Base-by-base conservation (phyloP, 2,888 invertebrate genomes). In the Synergus umbraculus region DNA sequence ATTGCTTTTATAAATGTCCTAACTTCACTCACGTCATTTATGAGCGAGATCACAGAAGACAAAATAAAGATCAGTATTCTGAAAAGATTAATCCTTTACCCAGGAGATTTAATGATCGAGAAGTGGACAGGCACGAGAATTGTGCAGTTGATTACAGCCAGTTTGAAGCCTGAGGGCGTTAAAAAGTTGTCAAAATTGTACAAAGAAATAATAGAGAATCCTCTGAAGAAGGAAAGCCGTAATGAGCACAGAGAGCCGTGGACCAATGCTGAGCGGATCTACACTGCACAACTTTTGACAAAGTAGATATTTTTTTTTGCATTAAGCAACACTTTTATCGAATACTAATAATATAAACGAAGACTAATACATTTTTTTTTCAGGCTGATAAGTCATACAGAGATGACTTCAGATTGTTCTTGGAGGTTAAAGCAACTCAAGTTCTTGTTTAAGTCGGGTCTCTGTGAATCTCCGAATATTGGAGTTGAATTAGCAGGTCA, bases 41-140 rank as follows among this genome's bases (percentile, higher is more conserved):
- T 95, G 22, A 91, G 91, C 2, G 93, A 94, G 41, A 92, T 92
- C 64, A 92, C 94, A 8, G 92, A 93, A 46, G 92, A 93, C 54
- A 92, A 93, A 84, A 92, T 93, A 1, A 94, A 95, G 89, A 92
- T 96, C 2, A 92, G 93, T 10, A 93, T 95, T 5, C 90, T 97
- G 58, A 94, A 94, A 79, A 95, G 94, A 86, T 90, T 97, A 1
- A 92, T 96, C 12, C 93, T 96, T 66, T 93, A 94, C 88, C 96
- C 96, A 0, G 96, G 96, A 4, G 95, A 95, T 87, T 94, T 96
- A 81, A 95, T 95, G 91, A 95, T 96, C 82, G 96, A 96, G 87
- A 96, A 96, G 92, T 94, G 95, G 46, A 96, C 96, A 29, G 94
- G 94, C 13, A 94, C 94, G 15, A 95, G 94, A 86, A 90, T 96